Evolutionary conservation across 1,140 invertebrate genomes (phyloP), one percentile per base, ranked within the genome.

Genomic region (Lordiphosa mommai): DNA sequence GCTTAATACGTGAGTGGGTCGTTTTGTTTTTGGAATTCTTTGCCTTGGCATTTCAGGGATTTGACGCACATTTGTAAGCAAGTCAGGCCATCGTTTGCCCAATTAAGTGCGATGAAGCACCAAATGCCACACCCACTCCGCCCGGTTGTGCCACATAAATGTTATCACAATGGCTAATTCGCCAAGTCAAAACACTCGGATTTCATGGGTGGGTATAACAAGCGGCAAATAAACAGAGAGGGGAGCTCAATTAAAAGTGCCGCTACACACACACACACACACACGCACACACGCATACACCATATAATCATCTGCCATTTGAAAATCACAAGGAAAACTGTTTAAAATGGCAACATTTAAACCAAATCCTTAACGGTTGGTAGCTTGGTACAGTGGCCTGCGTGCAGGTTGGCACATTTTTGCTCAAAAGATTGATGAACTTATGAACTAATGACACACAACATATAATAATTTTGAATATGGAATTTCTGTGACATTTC

Each of bases 161-260:
- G 74, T 82, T 80, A 80, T 80, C 74, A 71, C 76, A 82, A 82
- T 74, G 72, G 70, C 70, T 79, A 79, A 79, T 79, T 79, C 71
- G 59, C 58, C 58, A 72, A 70, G 74, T 80, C 74, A 80, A 80
- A 79, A 61, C 74, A 79, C 65, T 79, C 74, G 63, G 50, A 79
- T 79, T 79, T 61, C 33, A 49, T 48, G 23, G 56, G 29, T 37
- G n/a, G 13, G 17, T 10, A 29, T 32, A 55, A 61, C 47, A 74
- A 70, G 65, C 69, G 65, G 34, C 44, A 66, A 70, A 70, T 73
- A 80, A 69, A 72, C 59, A 65, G 52, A 41, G 32, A 8, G 32
- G 23, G 40, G 56, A 40, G 33, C 63, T 52, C 30, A 55, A 72
- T 68, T 67, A 67, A 67, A 67, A 67, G 40, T 8, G 52, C 5